Evolutionary conservation across 2,797 vertebrate genomes (phyloP), one percentile per base, ranked within the genome.

Genomic region (Danio kyathit): DNA sequence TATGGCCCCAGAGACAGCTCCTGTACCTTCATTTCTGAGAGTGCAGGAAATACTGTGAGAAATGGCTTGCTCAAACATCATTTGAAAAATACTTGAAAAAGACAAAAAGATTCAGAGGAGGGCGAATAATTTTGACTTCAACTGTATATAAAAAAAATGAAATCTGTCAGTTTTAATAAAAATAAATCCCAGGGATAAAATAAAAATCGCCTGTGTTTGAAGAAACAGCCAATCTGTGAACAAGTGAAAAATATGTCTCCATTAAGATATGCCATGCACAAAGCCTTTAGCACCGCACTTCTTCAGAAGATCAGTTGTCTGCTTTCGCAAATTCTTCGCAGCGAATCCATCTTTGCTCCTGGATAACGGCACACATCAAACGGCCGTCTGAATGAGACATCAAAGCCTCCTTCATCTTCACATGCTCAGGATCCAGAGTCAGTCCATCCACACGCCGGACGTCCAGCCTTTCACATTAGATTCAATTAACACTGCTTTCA

Each of bases 361-460:
- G 86, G 90, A 90, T 82, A 87, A 88, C 80, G 82, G 80, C 82
- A 81, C 46, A 86, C 89, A 90, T 92, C 87, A 92, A 90, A 91
- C 88, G 14, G 81, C 82, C 81, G 71, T 70, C 76, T 74, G 78
- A 88, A 78, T 86, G 88, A 88, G 84, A 87, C 87, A 91, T 93
- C 90, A 93, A 91, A 91, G 85, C 85, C 88, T 74, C 81, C 80
- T 88, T 86, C 87, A 87, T 90, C 85, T 89, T 81, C 84, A 84
- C 84, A 65, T 87, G 83, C 81, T 88, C 72, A 54, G 74, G 70
- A 84, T 63, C 80, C 75, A 75, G 71, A 72, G 67, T 71, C 78
- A 73, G 71, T 7, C 46, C 11, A 12, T 48, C 46, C 46, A 48
- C 46, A 7, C 46, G 7, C 46, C 11, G 17, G 63, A 78, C 73